These are phyloP conservation scores for Caenorhabditis plicata DNA, from an alignment of 2,888 invertebrate species.

Conservation along the genomic window DNA sequence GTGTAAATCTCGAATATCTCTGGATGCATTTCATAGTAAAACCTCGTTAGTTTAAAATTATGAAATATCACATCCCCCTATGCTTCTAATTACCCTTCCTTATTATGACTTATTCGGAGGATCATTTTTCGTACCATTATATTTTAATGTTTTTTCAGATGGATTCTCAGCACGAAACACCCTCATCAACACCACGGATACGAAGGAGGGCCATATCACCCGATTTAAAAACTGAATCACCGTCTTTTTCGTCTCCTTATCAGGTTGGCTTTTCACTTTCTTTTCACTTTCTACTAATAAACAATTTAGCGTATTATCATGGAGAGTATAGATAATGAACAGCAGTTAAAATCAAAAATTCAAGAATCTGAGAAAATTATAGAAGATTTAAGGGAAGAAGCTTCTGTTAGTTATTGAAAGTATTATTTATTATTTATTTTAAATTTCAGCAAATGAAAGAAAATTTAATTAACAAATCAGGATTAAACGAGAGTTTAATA, in stretches of 20 bases:
- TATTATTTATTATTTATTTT: constrained; percentile 7
- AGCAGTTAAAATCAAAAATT: background rate
- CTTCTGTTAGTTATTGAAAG: background rate
- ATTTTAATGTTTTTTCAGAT: background rate
- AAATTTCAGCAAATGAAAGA: constrained; percentile 8
- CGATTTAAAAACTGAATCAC: background rate
- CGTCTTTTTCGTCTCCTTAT: constrained; percentile 12
- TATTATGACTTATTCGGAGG: background rate
- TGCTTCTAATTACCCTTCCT: background rate
- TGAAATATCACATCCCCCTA: background rate
- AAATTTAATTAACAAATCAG: constrained; percentile 3
- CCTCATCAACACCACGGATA: constrained; percentile 8
- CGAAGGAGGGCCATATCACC: constrained; percentile 18
- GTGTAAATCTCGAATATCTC: too few relatives aligned
- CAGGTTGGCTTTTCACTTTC: background rate
- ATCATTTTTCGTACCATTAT: background rate
- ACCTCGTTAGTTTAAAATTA: too few relatives aligned
- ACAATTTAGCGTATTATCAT: constrained; percentile 10
- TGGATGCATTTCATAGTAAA: too few relatives aligned
- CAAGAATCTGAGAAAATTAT: background rate
- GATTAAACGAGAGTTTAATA: constrained; percentile 21
- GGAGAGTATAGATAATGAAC: background rate
- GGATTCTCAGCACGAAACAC: background rate
- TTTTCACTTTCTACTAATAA: background rate
- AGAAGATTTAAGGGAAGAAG: constrained; percentile 7